phyloP scores from a whole-genome alignment of 2,797 vertebrate genomes.

The Sebastolobus alascanus region DNA sequence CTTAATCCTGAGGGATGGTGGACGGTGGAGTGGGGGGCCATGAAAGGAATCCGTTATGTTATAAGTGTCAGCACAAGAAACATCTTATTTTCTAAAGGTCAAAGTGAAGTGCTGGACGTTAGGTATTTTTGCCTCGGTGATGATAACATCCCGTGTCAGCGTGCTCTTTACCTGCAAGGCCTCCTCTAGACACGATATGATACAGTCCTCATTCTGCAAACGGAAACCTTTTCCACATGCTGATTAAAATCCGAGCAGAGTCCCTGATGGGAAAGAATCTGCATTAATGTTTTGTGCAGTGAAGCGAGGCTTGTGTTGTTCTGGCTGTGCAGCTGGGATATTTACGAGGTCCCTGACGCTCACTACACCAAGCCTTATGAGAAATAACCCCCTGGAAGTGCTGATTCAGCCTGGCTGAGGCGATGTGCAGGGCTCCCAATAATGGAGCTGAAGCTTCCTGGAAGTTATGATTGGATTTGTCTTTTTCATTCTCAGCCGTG shows the following conservation, averaged over 20 bases:
- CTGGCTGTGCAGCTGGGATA: slow-evolving; percentile 67
- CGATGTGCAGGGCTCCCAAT: slow-evolving; percentile 48
- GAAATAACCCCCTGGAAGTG: slow-evolving; percentile 72
- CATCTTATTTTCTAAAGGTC: slow-evolving; percentile 64
- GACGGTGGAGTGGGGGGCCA: slow-evolving; percentile 19
- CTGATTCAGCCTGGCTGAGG: slow-evolving; percentile 74
- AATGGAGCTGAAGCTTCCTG: slow-evolving; percentile 65
- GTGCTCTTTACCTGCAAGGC: slow-evolving; percentile 59
- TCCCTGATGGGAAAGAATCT: slow-evolving; percentile 47
- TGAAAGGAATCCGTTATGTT: slow-evolving; percentile 38
- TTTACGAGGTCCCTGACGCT: slow-evolving; percentile 74
- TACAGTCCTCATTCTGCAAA: slow-evolving; percentile 5
- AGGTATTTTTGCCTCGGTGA: slow-evolving; percentile 13
- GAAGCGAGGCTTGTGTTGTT: slow-evolving; percentile 63
- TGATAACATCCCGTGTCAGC: slow-evolving; percentile 50
- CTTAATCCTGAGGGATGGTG: slow-evolving; percentile 61
- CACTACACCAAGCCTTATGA: slow-evolving; percentile 65
- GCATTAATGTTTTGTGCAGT: slow-evolving; percentile 62
- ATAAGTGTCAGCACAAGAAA: slow-evolving; percentile 53
- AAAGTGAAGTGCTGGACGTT: slow-evolving; percentile 28
- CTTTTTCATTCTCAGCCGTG: slow-evolving; percentile 53
- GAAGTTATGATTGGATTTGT: slow-evolving; percentile 70
- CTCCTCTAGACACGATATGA: not conserved
- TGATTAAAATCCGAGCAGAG: slow-evolving; percentile 57
- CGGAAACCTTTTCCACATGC: slow-evolving; percentile 15